Conservation (phyloP, 2,113 vertebrate genomes). For the Deroptyus accipitrinus region DNA sequence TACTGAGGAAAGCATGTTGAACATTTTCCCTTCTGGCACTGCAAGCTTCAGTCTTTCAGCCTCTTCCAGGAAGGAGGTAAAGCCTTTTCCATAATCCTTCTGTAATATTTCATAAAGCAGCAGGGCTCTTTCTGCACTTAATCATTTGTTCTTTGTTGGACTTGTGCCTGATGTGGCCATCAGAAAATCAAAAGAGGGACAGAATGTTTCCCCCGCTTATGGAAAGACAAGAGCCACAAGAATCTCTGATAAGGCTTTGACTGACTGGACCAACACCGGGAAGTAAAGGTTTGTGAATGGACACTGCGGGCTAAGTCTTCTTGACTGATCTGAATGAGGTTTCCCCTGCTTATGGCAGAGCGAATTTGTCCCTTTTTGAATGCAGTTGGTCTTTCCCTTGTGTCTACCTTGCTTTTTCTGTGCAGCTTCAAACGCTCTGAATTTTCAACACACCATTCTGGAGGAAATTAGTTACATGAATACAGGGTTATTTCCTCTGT, state of each 20-base stretch:
- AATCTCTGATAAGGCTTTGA: background rate
- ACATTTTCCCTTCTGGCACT: background rate
- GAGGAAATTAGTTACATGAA: background rate
- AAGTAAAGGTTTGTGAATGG: background rate
- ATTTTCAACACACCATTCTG: background rate
- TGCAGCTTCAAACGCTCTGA: background rate
- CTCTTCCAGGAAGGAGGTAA: background rate
- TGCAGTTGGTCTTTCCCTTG: background rate
- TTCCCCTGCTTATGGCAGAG: background rate
- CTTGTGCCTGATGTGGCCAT: background rate
- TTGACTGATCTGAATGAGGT: background rate
- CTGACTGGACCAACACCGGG: background rate
- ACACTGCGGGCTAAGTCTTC: background rate
- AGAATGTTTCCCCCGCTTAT: rapidly evolving
- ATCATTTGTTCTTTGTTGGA: background rate
- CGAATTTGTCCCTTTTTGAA: background rate
- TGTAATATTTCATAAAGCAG: background rate
- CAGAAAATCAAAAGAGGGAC: background rate
- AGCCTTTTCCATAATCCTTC: background rate
- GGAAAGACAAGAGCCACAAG: background rate
- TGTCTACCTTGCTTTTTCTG: background rate
- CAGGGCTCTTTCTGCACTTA: background rate
- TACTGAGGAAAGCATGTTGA: background rate
- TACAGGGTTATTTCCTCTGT: background rate
- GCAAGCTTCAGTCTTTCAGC: background rate